These are phyloP conservation scores for Ondatra zibethicus DNA, from an alignment of 2,113 vertebrate genomes.

Conservation along the genomic window DNA sequence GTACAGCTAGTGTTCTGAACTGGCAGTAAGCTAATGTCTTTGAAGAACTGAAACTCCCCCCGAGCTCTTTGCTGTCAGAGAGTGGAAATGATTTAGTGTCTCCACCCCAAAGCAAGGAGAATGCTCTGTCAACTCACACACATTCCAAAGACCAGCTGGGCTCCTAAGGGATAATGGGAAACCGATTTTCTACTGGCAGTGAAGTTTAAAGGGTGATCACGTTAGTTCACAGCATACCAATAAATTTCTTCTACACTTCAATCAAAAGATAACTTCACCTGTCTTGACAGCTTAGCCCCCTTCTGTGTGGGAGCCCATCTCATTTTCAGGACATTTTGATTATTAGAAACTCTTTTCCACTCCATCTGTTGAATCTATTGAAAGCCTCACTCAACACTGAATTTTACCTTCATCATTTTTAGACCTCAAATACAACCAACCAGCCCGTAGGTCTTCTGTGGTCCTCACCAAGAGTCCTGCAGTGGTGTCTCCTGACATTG, in stretches of 20 bases:
- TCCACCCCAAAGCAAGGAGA: not conserved
- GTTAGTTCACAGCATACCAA: not conserved
- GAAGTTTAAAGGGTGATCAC: not conserved
- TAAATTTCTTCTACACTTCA: not conserved
- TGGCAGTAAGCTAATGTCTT: not conserved
- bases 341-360: not conserved
- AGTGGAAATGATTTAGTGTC: not conserved
- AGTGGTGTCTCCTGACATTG: too few species aligned
- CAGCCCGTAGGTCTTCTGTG: too few species aligned
- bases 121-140: not conserved
- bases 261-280: not conserved
- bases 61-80: not conserved
- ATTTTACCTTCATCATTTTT: not conserved
- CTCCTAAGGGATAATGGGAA: not conserved
- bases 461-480: too few species aligned
- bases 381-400: not conserved
- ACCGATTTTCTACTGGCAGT: not conserved
- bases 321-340: not conserved
- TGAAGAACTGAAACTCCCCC: not conserved
- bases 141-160: not conserved
- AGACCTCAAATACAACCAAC: too few species aligned
- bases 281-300: not conserved
- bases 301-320: not conserved
- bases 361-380: not conserved
- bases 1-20: not conserved